Percentiles rank a stretch among this genome's conserved stretches.
phyloP scores from a whole-genome alignment of 2,113 vertebrate genomes.

The Heterocephalus glaber region DNA sequence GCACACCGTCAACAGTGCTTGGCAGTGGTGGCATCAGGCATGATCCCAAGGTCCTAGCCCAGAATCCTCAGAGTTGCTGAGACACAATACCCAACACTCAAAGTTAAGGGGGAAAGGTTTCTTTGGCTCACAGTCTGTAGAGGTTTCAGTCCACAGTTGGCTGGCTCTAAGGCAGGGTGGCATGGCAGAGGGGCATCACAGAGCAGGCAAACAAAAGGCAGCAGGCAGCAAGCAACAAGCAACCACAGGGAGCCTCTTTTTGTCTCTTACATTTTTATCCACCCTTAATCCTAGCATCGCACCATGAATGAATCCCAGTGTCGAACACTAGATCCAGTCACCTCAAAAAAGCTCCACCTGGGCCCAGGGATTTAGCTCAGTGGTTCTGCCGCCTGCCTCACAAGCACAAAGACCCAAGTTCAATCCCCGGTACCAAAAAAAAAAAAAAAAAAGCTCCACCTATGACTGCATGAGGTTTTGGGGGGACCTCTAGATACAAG shows the following conservation, averaged over 20 bases:
- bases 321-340: not conserved
- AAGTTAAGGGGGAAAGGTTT: not conserved
- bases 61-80: not conserved
- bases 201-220: not conserved
- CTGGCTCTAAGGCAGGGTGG: not conserved
- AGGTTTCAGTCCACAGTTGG: not conserved
- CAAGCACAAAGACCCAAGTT: too few species aligned
- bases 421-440: too few species aligned
- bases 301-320: not conserved
- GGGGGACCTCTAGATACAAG: not conserved
- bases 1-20: rapidly evolving
- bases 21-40: not conserved
- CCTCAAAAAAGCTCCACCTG: not conserved
- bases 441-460: not conserved
- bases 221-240: not conserved
- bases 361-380: too few species aligned
- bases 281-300: not conserved
- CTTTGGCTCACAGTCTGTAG: not conserved
- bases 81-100: not conserved
- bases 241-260: not conserved
- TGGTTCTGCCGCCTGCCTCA: too few species aligned
- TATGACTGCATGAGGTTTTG: not conserved
- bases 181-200: not conserved
- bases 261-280: not conserved
- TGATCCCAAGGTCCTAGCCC: too few species aligned